Evolutionary conservation across 2,888 invertebrate species (phyloP), one percentile per base, ranked within the genome.

Genomic region (Hypolimnas misippus): DNA sequence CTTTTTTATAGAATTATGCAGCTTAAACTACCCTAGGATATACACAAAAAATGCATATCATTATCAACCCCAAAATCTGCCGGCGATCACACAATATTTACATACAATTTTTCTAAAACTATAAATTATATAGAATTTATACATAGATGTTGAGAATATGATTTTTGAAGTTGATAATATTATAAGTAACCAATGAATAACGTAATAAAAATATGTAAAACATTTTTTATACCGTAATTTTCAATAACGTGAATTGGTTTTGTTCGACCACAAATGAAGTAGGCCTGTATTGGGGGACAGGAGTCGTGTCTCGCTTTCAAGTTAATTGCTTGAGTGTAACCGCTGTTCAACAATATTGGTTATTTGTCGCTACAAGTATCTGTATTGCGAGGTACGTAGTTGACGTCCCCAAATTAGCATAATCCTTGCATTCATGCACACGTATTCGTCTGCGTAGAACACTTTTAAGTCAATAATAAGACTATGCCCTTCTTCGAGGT

Each of bases 321-420:
- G 60, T 57, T 63, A 63, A 63, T 66, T 63, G 66, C 57, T 50
- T 57, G 57, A 53, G 52, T 51, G 57, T 51, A 57, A 62, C 55
- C 60, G 63, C 54, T 40, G 60, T 55, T 46, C 55, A 46, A 63
- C 66, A 63, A 63, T 63, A 66, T 66, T 66, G 66, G 57, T 51
- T 49, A 49, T 49, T 49, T 49, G 49, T 49, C 49, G 25, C 29
- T 29, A 49, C 49, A 49, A 42, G 6, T 42, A 16, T 14, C 25
- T 29, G 14, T 49, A 49, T n/a, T 25, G 49, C 14, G n/a, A 19
- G 8, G 49, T 49, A 46, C 10, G 44, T 46, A 21, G 12, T 46
- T 21, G 3, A 46, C 21, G n/a, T 38, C 21, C n/a, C 21, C 19
- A 46, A 46, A 46, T n/a, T 6, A 12, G 19, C 12, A 19, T 21